Evolutionary conservation across 37 sponge, comb jelly and placozoan species (phyloP).

Genomic region (Oopsacas minuta): DNA sequence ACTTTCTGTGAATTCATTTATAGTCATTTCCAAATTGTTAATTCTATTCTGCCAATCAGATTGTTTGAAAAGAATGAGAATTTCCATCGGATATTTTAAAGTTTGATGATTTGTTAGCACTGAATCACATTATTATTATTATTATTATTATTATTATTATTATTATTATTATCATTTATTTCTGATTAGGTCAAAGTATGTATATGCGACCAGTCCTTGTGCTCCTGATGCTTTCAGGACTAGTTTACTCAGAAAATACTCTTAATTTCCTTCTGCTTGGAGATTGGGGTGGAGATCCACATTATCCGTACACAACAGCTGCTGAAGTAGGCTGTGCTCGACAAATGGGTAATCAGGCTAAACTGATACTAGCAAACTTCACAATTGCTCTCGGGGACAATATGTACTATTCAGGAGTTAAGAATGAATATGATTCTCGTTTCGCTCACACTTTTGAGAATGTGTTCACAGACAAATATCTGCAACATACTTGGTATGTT

Average conservation of each 20-base stretch:
- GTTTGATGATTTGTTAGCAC: too few relatives aligned
- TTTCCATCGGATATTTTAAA: too few relatives aligned
- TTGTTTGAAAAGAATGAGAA: too few relatives aligned
- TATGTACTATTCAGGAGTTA: background rate
- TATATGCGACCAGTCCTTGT: background rate
- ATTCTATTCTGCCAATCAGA: too few relatives aligned
- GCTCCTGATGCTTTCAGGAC: background rate
- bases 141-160: too few relatives aligned
- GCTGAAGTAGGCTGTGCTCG: background rate
- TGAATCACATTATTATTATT: too few relatives aligned
- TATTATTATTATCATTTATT: too few relatives aligned
- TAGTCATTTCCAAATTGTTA: too few relatives aligned
- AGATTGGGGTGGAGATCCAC: background rate
- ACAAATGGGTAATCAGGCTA: background rate
- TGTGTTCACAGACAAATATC: slow-evolving; percentile 66
- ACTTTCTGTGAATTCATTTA: too few relatives aligned
- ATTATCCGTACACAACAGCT: background rate
- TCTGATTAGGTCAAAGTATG: too few relatives aligned
- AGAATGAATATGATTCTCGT: background rate
- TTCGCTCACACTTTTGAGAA: slow-evolving; percentile 27
- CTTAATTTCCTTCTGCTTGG: background rate
- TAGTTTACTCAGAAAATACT: background rate
- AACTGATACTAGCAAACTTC: background rate
- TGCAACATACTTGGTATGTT: slow-evolving; percentile 62
- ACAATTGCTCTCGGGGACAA: background rate